Conservation (phyloP, 2,888 invertebrate species). For the Dasypogon diadema region DNA sequence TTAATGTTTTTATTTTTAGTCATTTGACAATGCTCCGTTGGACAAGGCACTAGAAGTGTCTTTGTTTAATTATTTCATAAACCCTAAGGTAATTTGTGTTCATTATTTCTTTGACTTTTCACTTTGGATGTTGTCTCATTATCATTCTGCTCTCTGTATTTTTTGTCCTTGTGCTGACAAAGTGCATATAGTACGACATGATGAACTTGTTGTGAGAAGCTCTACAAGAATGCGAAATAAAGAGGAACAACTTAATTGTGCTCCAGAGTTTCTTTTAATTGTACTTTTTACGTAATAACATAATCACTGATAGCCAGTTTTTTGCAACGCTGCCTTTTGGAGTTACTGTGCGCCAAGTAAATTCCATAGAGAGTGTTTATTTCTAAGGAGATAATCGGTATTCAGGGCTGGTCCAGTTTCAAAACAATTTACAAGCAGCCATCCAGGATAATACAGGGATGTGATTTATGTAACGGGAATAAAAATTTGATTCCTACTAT, state of each 20-base stretch:
- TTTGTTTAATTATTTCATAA: conserved; percentile 51
- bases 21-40: conserved; percentile 41
- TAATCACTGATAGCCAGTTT: conserved; percentile 45
- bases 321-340: background rate
- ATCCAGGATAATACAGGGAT: too few relatives aligned
- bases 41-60: conserved; percentile 47
- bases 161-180: conserved; percentile 34
- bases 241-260: conserved; percentile 38
- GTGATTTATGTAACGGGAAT: too few relatives aligned
- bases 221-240: conserved; percentile 18
- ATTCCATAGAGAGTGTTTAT: too few relatives aligned
- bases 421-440: too few relatives aligned
- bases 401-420: too few relatives aligned
- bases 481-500: too few relatives aligned
- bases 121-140: conserved; percentile 50
- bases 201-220: conserved; percentile 21
- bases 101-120: conserved; percentile 50
- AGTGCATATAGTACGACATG: background rate
- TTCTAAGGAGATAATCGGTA: too few relatives aligned
- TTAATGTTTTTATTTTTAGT: conserved; percentile 48
- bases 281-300: conserved; percentile 17
- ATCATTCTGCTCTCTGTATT: conserved; percentile 10
- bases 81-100: conserved; percentile 51
- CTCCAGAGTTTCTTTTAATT: conserved; percentile 9
- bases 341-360: too few relatives aligned